Evolutionary conservation across 2,888 invertebrate genomes (phyloP), one percentile per base, ranked within the genome.

Genomic region (Himalopsyche tibetana): DNA sequence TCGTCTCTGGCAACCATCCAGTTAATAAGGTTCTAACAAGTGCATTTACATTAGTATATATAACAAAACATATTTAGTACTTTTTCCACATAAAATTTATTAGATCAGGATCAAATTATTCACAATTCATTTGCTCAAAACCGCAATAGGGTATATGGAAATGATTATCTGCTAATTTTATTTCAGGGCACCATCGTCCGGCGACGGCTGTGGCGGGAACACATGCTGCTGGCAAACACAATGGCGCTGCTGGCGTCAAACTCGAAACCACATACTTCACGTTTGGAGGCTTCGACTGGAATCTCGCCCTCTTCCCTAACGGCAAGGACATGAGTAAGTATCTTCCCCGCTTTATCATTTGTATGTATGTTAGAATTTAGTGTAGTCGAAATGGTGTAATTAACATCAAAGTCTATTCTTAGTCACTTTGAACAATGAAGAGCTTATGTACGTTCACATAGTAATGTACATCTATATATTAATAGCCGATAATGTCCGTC

Each of bases 281-380:
- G 0, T 97, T 96, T 90, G 96, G 96, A 11, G 95, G 96, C 45
- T 96, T 96, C 91, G 97, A 97, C 90, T 97, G 97, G 97, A 96
- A 96, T 89, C 93, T 97, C 80, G 93, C 95, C 2, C 94, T 95
- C 74, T 94, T 92, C 89, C 95, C 94, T 4, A 93, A 93, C 86
- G 94, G 94, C 51, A 94, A 94, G 89, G 94, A 95, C 87, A 93
- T 93, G n/a, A 89, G 90, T 5, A 89, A 89, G 87, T 87, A 19
- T 11, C 19, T 19, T 6, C 8, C 51, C 8, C 15, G 51, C 51
- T 51, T 51, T 4, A 51, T 51, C 12, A 51, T 15, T 12, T 15
- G 12, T 51, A 15, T 2, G 5, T 4, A 15, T 15, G 5, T 4
- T 51, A 51, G 15, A 51, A 51, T 51, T 51, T 51, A 51, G 8